These are phyloP conservation scores for Dermolepida albohirtum DNA, from an alignment of 2,888 invertebrate genomes.

Conservation along the genomic window DNA sequence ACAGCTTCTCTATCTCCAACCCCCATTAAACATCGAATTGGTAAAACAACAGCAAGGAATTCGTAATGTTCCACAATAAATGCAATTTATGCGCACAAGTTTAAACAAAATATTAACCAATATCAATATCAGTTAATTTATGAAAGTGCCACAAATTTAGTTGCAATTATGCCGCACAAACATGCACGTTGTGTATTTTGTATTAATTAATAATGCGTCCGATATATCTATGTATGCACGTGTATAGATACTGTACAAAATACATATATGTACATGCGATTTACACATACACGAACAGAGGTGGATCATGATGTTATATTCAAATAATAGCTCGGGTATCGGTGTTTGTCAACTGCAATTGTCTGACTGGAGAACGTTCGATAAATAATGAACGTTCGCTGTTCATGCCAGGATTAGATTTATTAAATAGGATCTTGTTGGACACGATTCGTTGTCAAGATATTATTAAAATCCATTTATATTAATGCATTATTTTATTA, in stretches of 20 bases:
- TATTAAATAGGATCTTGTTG: conserved; percentile 59
- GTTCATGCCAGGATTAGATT: conserved; percentile 62
- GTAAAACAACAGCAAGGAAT: conserved; percentile 52
- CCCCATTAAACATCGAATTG: conserved; percentile 13
- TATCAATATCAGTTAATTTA: conserved; percentile 64
- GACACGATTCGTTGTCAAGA: conserved; percentile 45
- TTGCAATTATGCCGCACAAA: conserved; percentile 63
- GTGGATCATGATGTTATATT: conserved; percentile 55
- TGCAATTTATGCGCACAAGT: conserved; percentile 60
- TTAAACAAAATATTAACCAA: conserved; percentile 63
- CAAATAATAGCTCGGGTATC: conserved; percentile 60
- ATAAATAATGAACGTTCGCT: conserved; percentile 62
- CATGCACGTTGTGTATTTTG: conserved; percentile 61
- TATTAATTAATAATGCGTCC: conserved; percentile 61
- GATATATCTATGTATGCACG: conserved; percentile 59
- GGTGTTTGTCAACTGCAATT: conserved; percentile 63
- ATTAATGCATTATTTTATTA: conserved; percentile 41
- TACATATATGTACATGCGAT: no score
- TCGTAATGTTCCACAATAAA: conserved; percentile 55
- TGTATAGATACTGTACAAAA: conserved; percentile 58
- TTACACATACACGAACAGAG: no score
- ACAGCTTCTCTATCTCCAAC: conserved; percentile 2
- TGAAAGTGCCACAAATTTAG: conserved; percentile 64
- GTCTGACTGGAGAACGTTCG: conserved; percentile 58
- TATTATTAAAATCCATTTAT: conserved; percentile 46